Evolutionary conservation across 2,113 vertebrate genomes (phyloP).

Genomic region (Nothobranchius kuhntae): DNA sequence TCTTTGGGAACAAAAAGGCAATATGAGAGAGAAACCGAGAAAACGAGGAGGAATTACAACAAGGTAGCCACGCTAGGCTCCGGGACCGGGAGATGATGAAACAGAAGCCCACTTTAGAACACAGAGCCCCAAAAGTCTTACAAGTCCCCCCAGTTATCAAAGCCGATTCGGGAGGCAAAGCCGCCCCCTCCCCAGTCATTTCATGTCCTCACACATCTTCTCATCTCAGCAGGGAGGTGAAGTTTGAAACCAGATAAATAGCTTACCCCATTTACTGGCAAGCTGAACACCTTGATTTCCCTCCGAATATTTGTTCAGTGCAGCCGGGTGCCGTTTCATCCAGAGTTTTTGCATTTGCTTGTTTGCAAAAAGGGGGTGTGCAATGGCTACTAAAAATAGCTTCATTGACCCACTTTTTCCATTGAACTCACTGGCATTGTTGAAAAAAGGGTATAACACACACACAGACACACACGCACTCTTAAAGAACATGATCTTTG

Average conservation of each 20-base stretch:
- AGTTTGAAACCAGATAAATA: constrained; percentile 76
- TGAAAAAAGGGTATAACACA: constrained; percentile 51
- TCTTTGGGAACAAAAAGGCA: constrained; percentile 64
- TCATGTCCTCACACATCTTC: constrained; percentile 55
- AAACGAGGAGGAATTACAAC: constrained; percentile 70
- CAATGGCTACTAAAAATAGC: constrained; percentile 77
- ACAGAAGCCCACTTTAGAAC: constrained; percentile 76
- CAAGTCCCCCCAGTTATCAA: constrained; percentile 70
- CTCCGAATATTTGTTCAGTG: constrained; percentile 61
- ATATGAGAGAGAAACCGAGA: constrained; percentile 49
- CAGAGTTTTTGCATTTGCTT: constrained; percentile 66
- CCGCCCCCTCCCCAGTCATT: constrained; percentile 42
- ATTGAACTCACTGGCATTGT: constrained; percentile 63
- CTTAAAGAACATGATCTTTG: constrained; percentile 42
- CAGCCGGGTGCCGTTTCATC: constrained; percentile 52
- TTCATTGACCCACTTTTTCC: constrained; percentile 74
- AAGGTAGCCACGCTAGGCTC: constrained; percentile 62
- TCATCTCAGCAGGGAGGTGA: constrained; percentile 71
- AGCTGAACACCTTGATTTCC: constrained; percentile 63
- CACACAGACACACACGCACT: constrained; percentile 33
- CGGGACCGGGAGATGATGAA: constrained; percentile 68
- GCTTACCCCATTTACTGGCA: constrained; percentile 67
- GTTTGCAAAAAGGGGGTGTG: constrained; percentile 60
- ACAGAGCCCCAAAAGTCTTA: constrained; percentile 67
- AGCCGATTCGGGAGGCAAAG: constrained; percentile 63